Evolutionary conservation across 2,888 invertebrate genomes (phyloP).

Genomic region (Caradrina kadenii): DNA sequence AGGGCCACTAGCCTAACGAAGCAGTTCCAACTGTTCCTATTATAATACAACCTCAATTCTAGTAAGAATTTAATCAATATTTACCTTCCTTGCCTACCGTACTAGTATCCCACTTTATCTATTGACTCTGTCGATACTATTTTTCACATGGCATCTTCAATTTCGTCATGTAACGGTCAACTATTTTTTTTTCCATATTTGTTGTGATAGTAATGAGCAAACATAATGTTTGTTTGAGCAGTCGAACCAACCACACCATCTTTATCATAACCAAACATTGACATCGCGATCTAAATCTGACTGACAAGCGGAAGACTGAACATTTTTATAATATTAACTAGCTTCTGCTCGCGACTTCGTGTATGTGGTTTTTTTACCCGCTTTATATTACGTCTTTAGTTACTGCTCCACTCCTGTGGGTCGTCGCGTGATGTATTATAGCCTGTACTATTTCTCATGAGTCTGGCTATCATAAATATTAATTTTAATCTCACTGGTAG

Average conservation of each 20-base stretch:
- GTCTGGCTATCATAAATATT: too few species aligned
- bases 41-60: not conserved
- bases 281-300: constrained; percentile 54
- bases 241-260: constrained; percentile 34
- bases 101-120: constrained; percentile 52
- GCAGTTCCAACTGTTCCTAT: not conserved
- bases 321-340: constrained; percentile 27
- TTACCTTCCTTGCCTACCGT: constrained; percentile 30
- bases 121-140: constrained; percentile 48
- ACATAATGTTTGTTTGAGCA: constrained; percentile 55
- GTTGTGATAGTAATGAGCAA: constrained; percentile 57
- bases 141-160: constrained; percentile 48
- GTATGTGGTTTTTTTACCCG: too few species aligned
- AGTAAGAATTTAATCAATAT: constrained; percentile 21
- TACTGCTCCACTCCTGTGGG: too few species aligned
- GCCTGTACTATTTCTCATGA: too few species aligned
- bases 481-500: too few species aligned
- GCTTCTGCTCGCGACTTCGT: too few species aligned
- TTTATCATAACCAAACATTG: constrained; percentile 67
- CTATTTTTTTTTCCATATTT: constrained; percentile 60
- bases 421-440: too few species aligned
- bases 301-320: constrained; percentile 46
- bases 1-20: too few species aligned
- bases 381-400: too few species aligned
- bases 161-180: constrained; percentile 46